Conservation (phyloP, 2,113 vertebrate genomes). For the Callospermophilus lateralis region DNA sequence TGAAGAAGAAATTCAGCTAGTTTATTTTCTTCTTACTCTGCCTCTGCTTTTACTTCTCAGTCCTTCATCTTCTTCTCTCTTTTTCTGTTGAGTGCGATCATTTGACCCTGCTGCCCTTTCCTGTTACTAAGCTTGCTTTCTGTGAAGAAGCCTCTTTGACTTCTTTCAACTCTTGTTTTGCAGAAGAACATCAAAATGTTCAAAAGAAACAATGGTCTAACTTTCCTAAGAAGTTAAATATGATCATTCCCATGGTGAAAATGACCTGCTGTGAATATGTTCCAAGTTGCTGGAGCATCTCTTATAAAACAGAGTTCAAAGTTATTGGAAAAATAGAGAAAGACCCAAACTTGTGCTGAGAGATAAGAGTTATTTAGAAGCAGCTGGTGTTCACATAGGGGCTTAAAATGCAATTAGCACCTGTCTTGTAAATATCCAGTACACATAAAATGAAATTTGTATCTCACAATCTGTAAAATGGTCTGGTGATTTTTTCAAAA, state of each 20-base stretch:
- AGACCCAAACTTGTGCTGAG: conserved; percentile 37
- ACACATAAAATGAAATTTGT: conserved; percentile 29
- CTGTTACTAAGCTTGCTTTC: conserved; percentile 45
- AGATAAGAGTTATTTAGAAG: conserved; percentile 50
- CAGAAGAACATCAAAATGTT: conserved; percentile 67
- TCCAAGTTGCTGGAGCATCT: conserved; percentile 13
- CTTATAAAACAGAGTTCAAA: conserved; percentile 40
- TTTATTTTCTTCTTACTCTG: background rate
- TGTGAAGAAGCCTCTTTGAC: conserved; percentile 61
- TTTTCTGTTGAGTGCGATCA: conserved; percentile 31
- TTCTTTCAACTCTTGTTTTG: conserved; percentile 69
- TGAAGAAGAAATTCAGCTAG: conserved; percentile 12
- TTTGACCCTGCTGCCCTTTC: conserved; percentile 49
- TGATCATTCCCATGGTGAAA: conserved; percentile 59
- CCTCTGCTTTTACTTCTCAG: conserved; percentile 8
- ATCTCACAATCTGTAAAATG: conserved; percentile 63
- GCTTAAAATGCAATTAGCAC: conserved; percentile 51
- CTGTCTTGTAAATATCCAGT: conserved; percentile 43
- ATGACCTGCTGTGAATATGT: conserved; percentile 45
- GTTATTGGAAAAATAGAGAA: conserved; percentile 50
- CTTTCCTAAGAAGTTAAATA: conserved; percentile 63
- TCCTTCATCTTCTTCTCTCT: conserved; percentile 29
- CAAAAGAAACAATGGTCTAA: conserved; percentile 64
- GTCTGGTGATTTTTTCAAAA: conserved; percentile 15
- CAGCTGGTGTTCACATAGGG: conserved; percentile 40